Evolutionary conservation across 2,888 invertebrate species (phyloP).

Genomic region (Aphrophora alni): DNA sequence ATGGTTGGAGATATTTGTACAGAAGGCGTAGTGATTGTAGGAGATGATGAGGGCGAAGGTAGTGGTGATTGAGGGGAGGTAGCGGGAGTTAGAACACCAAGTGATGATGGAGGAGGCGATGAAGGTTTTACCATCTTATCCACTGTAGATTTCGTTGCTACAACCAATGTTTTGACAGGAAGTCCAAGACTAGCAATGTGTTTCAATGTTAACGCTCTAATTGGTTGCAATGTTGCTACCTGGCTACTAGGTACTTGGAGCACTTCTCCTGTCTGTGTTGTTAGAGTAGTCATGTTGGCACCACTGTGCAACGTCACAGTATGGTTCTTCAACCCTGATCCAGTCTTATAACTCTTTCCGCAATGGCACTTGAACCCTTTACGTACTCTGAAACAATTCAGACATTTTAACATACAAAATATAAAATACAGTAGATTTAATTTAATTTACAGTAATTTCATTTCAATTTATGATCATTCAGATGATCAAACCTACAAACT

Average conservation of each 20-base stretch:
- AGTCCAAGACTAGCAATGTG: constrained; percentile 52
- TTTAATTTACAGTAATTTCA: too few species aligned
- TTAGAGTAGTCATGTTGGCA: constrained; percentile 53
- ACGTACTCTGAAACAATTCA: constrained; percentile 66
- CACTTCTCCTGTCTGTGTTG: constrained; percentile 51
- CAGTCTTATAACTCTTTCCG: constrained; percentile 85
- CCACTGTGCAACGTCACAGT: constrained; percentile 60
- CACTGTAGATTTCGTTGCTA: constrained; percentile 48
- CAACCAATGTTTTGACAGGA: constrained; percentile 53
- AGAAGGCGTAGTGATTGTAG: neutral
- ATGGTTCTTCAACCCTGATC: constrained; percentile 79
- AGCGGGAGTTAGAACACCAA: constrained; percentile 47
- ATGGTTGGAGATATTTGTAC: neutral
- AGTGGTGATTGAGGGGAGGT: constrained; percentile 46
- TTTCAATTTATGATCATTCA: too few species aligned
- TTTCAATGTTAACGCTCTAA: constrained; percentile 52
- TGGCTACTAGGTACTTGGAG: constrained; percentile 52
- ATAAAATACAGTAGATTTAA: too few species aligned
- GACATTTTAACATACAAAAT: constrained; percentile 52
- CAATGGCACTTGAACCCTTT: constrained; percentile 84
- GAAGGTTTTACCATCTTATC: constrained; percentile 23
- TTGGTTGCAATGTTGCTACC: constrained; percentile 51
- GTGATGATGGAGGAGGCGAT: constrained; percentile 37
- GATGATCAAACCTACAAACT: too few species aligned
- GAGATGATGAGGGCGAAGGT: constrained; percentile 26